A percentile compares a stretch with the other conserved stretches of the same genome.
Evolutionary conservation across 2,888 invertebrate species (phyloP).

Genomic region (Sialis lutaria): DNA sequence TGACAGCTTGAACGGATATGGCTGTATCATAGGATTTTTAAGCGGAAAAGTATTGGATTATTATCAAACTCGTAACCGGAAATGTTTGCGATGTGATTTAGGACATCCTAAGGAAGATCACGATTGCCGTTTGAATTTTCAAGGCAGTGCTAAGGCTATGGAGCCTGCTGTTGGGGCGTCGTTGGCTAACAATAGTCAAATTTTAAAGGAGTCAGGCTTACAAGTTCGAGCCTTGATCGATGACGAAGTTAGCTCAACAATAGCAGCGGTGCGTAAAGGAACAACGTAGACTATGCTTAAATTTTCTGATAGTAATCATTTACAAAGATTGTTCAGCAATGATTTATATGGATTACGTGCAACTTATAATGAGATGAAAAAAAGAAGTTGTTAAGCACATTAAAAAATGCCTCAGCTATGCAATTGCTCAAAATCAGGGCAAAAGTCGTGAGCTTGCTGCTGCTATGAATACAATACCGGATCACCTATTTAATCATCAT

Average conservation of each 20-base stretch:
- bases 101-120: slow-evolving; percentile 11
- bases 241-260: slow-evolving; percentile 14
- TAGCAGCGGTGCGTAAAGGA: slow-evolving; percentile 12
- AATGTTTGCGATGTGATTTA: slow-evolving; percentile 11
- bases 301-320: too few species aligned
- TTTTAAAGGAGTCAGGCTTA: slow-evolving; percentile 10
- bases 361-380: too few species aligned
- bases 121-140: slow-evolving; percentile 14
- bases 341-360: too few species aligned
- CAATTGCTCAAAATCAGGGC: too few species aligned
- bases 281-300: too few species aligned
- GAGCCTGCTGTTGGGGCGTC: slow-evolving; percentile 12
- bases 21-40: slow-evolving; percentile 13
- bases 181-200: slow-evolving; percentile 10
- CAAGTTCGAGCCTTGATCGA: slow-evolving; percentile 12
- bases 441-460: too few species aligned
- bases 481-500: too few species aligned
- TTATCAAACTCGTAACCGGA: slow-evolving; percentile 11
- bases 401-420: too few species aligned
- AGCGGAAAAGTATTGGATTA: slow-evolving; percentile 13
- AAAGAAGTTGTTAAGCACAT: too few species aligned
- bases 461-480: too few species aligned
- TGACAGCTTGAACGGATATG: slow-evolving; percentile 14
- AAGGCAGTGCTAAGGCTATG: slow-evolving; percentile 16
- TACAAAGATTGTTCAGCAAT: too few species aligned